A percentile compares a stretch with the other conserved stretches of the same genome.
Evolutionary conservation across 2,888 invertebrate species (phyloP).

Genomic region (Eupeodes luniger): DNA sequence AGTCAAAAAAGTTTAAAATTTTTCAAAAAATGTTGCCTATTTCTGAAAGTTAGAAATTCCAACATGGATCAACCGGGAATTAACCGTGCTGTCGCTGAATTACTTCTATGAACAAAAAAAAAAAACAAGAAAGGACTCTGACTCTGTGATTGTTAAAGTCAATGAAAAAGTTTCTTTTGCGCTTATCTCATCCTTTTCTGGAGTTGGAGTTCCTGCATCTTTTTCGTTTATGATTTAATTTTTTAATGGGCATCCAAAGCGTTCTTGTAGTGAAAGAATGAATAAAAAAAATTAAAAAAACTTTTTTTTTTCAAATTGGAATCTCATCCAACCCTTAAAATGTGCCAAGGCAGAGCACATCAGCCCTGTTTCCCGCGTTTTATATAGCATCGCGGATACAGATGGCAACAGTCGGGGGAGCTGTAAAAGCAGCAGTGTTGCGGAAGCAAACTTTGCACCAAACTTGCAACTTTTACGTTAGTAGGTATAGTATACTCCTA

Average conservation of each 20-base stretch:
- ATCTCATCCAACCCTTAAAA: conserved; percentile 37
- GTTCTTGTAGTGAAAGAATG: conserved; percentile 25
- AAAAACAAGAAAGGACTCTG: conserved; percentile 15
- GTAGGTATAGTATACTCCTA: not conserved
- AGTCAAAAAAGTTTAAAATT: no score
- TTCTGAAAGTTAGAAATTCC: no score
- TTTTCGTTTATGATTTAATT: conserved; percentile 75
- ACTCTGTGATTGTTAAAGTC: conserved; percentile 71
- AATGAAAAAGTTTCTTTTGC: conserved; percentile 70
- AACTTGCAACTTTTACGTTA: conserved; percentile 65
- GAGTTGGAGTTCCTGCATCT: conserved; percentile 31
- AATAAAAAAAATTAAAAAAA: conserved; percentile 18
- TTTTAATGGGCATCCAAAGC: conserved; percentile 74
- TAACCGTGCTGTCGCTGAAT: conserved; percentile 8
- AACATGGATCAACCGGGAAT: conserved; percentile 2
- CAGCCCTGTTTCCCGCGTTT: not conserved
- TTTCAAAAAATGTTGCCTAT: no score
- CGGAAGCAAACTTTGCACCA: conserved; percentile 74
- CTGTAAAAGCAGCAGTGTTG: conserved; percentile 56
- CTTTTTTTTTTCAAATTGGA: conserved; percentile 62
- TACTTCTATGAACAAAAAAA: not conserved
- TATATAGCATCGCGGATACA: conserved; percentile 44
- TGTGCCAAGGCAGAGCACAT: not conserved
- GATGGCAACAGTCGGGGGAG: conserved; percentile 64
- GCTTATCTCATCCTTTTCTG: conserved; percentile 32